Evolutionary conservation across 2,113 vertebrate species (phyloP), one percentile per base, ranked within the genome.

Genomic region (Chloroceryle aenea): DNA sequence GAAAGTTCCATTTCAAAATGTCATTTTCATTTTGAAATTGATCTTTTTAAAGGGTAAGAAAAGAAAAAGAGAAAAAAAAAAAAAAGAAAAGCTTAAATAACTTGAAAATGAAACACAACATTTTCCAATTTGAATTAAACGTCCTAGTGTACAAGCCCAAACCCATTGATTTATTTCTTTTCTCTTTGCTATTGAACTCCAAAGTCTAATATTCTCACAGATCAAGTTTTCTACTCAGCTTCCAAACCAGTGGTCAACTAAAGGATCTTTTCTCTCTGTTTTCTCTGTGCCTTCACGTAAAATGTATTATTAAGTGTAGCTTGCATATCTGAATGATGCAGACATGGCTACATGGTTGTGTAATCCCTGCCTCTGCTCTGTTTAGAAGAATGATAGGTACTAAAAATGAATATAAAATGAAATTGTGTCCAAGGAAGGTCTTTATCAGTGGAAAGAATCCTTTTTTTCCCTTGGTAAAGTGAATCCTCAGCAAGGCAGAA

Each of bases 21-120:
- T 94, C 95, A 95, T 96, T 97, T 95, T 90, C 92, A 93, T 96
- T 94, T 95, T 91, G 40, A 90, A 97, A 96, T 95, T 96, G 96
- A 96, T 97, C 92, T 87, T 95, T 96, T 82, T 91, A 97, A 96
- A 96, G 87, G 94, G 95, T 95, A 94, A 94, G 90, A 91, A 95
- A 90, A 96, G 74, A 69, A 90, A 82, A 87, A 72, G 6, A 50
- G 12, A 5, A 6, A n/a, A 45, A 45, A 45, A 40, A 40, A 40
- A 40, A 68, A 36, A 68, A 53, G 63, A 71, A 68, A 32, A 7
- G 9, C 74, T 93, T 94, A 94, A 93, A 87, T 95, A 97, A 90
- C 87, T 93, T 87, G 16, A 87, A 91, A 94, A 68, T 58, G 29
- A 79, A 95, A 87, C 73, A 89, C 13, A 9, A 84, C 14, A 7